Evolutionary conservation across 2,797 vertebrate genomes (phyloP).

Genomic region (Rhabdomys pumilio): DNA sequence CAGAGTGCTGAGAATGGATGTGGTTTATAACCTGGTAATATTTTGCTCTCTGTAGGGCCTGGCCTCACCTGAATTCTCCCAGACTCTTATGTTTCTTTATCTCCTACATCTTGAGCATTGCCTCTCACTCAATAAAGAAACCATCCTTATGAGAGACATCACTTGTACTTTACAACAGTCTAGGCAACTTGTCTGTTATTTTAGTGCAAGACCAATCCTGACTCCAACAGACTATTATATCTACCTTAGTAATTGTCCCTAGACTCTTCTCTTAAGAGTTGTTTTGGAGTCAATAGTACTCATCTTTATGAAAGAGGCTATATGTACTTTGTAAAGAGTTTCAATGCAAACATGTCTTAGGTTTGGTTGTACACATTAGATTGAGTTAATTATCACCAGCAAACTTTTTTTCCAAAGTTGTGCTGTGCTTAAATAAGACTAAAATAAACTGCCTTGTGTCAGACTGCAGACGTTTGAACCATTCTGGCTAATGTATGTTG

Average conservation of each 20-base stretch:
- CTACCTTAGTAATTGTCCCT: background rate
- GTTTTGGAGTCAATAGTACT: background rate
- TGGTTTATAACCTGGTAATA: background rate
- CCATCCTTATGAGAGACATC: background rate
- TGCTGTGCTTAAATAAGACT: background rate
- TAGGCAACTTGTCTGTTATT: background rate
- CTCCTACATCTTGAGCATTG: background rate
- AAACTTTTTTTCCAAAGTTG: background rate
- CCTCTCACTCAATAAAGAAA: background rate
- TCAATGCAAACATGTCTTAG: background rate
- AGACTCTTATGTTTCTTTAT: background rate
- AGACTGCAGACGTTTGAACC: background rate
- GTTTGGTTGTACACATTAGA: background rate
- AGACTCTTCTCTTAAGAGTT: background rate
- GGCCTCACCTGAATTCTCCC: background rate
- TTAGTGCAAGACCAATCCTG: background rate
- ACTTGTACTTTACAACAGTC: background rate
- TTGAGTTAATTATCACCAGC: background rate
- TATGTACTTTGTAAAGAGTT: background rate
- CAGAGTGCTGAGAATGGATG: background rate
- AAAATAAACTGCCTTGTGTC: background rate
- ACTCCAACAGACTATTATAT: background rate
- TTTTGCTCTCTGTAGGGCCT: background rate
- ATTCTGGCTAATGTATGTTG: background rate
- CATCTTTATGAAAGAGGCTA: background rate